phyloP scores from a whole-genome alignment of 2,797 vertebrate species.

The Sebastes goodei region DNA sequence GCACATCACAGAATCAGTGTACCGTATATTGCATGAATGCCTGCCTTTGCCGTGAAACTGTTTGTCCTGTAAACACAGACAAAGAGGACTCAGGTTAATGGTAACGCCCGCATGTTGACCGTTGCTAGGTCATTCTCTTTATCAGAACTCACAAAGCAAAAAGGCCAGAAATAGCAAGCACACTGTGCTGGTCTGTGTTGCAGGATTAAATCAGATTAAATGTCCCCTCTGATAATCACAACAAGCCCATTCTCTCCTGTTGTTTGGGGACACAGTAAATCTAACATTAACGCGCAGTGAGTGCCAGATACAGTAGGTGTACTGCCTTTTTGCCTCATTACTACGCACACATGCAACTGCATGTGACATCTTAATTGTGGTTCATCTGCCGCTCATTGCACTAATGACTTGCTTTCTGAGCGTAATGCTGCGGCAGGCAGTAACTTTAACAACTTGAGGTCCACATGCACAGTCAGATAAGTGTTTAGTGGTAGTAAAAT shows the following conservation, averaged over 20 bases:
- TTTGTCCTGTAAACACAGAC: conserved; percentile 36
- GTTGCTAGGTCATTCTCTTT: conserved; percentile 38
- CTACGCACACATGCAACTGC: conserved; percentile 26
- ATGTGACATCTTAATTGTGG: conserved; percentile 53
- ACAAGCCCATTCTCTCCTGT: conserved; percentile 29
- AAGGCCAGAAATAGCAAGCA: conserved; percentile 49
- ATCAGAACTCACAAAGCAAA: conserved; percentile 33
- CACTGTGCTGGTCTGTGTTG: conserved; percentile 37
- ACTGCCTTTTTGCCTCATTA: conserved; percentile 28
- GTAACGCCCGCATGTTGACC: conserved; percentile 5
- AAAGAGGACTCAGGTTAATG: conserved; percentile 5
- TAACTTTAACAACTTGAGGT: conserved; percentile 72
- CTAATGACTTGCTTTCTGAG: conserved; percentile 73
- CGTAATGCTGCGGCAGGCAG: conserved; percentile 58
- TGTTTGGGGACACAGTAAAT: conserved; percentile 31
- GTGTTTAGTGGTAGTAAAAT: conserved; percentile 70
- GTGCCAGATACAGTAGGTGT: conserved; percentile 7
- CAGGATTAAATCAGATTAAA: conserved; percentile 71
- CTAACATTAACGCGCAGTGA: neutral
- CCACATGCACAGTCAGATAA: conserved; percentile 68
- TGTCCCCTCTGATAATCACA: conserved; percentile 47
- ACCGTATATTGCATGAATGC: neutral
- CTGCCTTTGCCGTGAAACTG: neutral
- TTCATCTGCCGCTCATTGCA: conserved; percentile 62
- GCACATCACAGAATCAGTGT: neutral